Conservation (phyloP, 1,140 invertebrate species). For the Trachelipus rathkii region DNA sequence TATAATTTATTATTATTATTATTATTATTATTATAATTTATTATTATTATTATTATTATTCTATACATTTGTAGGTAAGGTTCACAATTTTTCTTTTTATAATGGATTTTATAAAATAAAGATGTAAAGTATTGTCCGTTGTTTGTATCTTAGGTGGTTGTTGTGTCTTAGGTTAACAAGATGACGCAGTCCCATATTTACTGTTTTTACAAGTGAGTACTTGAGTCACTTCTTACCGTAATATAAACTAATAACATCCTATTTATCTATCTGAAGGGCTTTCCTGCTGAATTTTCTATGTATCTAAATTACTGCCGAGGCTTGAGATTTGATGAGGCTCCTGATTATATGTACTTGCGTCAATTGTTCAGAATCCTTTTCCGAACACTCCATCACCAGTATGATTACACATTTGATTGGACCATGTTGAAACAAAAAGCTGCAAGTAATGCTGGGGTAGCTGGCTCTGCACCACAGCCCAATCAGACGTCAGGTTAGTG, state of each 20-base stretch:
- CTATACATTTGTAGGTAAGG: too few relatives aligned
- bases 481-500: constrained; percentile 29
- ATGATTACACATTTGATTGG: constrained; percentile 66
- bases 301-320: constrained; percentile 64
- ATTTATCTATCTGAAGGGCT: constrained; percentile 48
- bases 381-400: constrained; percentile 62
- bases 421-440: constrained; percentile 61
- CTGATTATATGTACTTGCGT: constrained; percentile 65
- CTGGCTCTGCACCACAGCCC: constrained; percentile 36
- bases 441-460: constrained; percentile 35
- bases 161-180: neutral
- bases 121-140: too few relatives aligned
- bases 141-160: too few relatives aligned
- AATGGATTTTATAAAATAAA: too few relatives aligned
- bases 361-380: constrained; percentile 64
- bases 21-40: too few relatives aligned
- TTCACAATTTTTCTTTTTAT: too few relatives aligned
- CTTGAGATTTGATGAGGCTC: constrained; percentile 62
- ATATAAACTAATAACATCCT: neutral
- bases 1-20: too few relatives aligned
- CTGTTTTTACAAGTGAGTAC: neutral
- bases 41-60: too few relatives aligned
- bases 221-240: neutral
- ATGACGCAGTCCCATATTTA: neutral
- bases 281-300: constrained; percentile 64